These are phyloP conservation scores for Rhingia rostrata DNA, from an alignment of 2,888 invertebrate genomes.

Conservation along the genomic window DNA sequence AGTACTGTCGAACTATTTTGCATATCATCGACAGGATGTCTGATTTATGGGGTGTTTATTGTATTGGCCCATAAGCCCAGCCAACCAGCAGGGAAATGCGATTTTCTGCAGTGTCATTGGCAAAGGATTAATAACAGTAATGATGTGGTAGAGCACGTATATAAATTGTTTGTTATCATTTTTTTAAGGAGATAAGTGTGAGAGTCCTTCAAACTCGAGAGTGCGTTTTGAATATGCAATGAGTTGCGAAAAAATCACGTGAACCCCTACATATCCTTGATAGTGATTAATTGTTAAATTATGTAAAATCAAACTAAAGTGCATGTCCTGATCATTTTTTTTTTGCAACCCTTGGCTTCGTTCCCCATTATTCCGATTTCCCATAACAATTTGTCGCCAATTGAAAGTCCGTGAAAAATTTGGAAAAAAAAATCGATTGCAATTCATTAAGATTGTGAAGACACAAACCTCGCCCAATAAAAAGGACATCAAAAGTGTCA, in stretches of 20 bases:
- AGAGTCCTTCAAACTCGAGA: slow-evolving; percentile 20
- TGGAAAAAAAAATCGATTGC: slow-evolving; percentile 2
- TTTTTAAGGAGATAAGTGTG: slow-evolving; percentile 25
- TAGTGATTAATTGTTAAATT: slow-evolving; percentile 35
- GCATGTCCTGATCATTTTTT: background rate
- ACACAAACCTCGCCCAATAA: slow-evolving; percentile 58
- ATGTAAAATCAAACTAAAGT: slow-evolving; percentile 23
- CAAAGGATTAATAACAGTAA: slow-evolving; percentile 32
- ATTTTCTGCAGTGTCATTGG: slow-evolving; percentile 27
- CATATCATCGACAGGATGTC: slow-evolving; percentile 53
- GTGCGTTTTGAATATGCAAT: slow-evolving; percentile 29
- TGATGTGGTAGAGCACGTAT: background rate
- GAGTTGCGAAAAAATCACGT: slow-evolving; percentile 32
- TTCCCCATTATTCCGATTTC: background rate
- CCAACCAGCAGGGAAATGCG: background rate
- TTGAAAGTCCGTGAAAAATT: slow-evolving; percentile 29
- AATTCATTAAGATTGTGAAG: slow-evolving; percentile 7
- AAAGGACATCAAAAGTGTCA: slow-evolving; percentile 63
- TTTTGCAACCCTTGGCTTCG: background rate
- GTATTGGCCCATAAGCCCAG: background rate
- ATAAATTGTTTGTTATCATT: background rate
- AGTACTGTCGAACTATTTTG: slow-evolving; percentile 57
- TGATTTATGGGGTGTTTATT: slow-evolving; percentile 39
- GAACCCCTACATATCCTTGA: slow-evolving; percentile 13
- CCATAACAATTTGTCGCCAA: slow-evolving; percentile 53